phyloP scores from a whole-genome alignment of 2,113 vertebrate genomes.

The Semicossyphus pulcher region DNA sequence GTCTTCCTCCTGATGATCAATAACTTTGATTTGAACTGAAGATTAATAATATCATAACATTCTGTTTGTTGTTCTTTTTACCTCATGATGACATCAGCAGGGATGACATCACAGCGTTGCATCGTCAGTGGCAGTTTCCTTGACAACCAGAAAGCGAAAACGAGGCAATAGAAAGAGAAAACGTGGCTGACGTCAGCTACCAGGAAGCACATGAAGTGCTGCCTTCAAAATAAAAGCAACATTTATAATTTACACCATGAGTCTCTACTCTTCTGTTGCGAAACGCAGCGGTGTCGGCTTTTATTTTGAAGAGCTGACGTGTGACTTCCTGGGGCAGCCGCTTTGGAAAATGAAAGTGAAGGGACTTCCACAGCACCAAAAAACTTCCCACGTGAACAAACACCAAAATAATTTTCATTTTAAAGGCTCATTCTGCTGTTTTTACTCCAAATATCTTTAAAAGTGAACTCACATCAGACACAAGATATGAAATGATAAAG shows the following conservation, averaged over 20 bases:
- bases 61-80: no score
- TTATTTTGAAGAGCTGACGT: slow-evolving; percentile 11
- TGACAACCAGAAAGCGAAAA: slow-evolving; percentile 13
- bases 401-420: no score
- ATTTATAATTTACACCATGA: no score
- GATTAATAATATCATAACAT: no score
- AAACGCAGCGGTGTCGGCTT: fast-evolving
- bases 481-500: no score
- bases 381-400: not conserved
- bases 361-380: not conserved
- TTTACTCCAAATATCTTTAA: not conserved
- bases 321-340: not conserved
- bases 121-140: not conserved
- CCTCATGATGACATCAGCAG: not conserved
- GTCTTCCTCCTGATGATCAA: no score
- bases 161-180: slow-evolving; percentile 3
- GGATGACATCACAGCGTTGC: not conserved
- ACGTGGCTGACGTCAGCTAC: not conserved
- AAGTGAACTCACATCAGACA: no score
- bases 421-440: not conserved
- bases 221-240: slow-evolving; percentile 38
- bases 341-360: slow-evolving; percentile 32
- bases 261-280: fast-evolving
- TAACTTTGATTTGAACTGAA: no score
- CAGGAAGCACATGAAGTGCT: not conserved